Percentiles rank a stretch among this genome's conserved stretches.
phyloP scores from a whole-genome alignment of 2,113 vertebrate species.

The Willisornis vidua region DNA sequence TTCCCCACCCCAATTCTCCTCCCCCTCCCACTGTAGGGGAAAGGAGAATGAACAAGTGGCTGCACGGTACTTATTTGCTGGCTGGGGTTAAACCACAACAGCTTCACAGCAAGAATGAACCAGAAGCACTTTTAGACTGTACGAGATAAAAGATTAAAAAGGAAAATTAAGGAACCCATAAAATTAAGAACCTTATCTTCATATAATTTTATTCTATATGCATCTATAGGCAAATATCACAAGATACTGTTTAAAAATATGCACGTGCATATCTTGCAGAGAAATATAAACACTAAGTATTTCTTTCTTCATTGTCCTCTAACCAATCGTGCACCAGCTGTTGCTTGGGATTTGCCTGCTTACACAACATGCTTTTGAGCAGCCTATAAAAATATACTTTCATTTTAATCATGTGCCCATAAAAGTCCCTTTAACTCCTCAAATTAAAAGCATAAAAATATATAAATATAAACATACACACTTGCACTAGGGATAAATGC shows the following conservation, averaged over 20 bases:
- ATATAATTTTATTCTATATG: not conserved
- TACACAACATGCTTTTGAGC: not conserved
- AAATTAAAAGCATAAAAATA: not conserved
- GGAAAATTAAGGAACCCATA: not conserved
- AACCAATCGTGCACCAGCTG: not conserved
- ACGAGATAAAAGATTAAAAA: not conserved
- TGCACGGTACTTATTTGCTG: not conserved
- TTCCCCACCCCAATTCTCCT: not conserved
- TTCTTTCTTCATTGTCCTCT: not conserved
- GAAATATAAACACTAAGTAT: not conserved
- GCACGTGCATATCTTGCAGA: not conserved
- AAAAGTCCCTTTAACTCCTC: not conserved
- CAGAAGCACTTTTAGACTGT: not conserved
- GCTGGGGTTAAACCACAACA: not conserved
- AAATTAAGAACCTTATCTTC: not conserved
- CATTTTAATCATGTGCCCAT: not conserved
- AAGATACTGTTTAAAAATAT: not conserved
- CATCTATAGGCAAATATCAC: not conserved
- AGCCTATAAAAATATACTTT: not conserved
- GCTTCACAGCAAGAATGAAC: not conserved
- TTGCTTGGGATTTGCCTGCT: conserved; percentile 9
- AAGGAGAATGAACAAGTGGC: not conserved
- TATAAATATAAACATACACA: not conserved
- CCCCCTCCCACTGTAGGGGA: not conserved
- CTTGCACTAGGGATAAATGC: not conserved